These are phyloP conservation scores for Sebastes cheni DNA, from an alignment of 2,797 vertebrate species.

Conservation along the genomic window DNA sequence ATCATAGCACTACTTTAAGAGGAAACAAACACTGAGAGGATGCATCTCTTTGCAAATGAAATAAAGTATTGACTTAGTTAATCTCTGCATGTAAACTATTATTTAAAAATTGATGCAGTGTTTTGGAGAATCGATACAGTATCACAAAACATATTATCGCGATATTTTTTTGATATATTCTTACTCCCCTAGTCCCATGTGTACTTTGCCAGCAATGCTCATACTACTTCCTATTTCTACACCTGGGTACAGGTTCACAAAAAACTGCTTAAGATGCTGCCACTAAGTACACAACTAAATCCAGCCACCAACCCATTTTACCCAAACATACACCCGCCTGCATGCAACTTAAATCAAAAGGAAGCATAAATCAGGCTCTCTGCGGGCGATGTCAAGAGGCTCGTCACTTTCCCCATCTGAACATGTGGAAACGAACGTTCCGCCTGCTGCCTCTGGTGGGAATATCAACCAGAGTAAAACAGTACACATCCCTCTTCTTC, in stretches of 20 bases:
- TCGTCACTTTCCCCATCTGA: conserved; percentile 37
- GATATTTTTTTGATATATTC: no score
- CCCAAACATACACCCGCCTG: background rate
- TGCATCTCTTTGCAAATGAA: no score
- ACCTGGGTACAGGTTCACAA: background rate
- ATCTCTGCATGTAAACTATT: no score
- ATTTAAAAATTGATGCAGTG: no score
- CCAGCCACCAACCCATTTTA: background rate
- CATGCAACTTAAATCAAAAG: conserved; percentile 18
- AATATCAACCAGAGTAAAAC: conserved; percentile 33
- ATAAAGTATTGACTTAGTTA: no score
- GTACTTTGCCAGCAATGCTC: background rate
- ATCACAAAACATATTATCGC: no score
- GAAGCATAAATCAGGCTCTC: conserved; percentile 25
- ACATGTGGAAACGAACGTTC: conserved; percentile 51
- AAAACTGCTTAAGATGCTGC: background rate
- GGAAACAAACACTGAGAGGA: no score
- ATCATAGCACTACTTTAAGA: no score
- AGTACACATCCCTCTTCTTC: conserved; percentile 36
- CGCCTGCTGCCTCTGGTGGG: conserved; percentile 28
- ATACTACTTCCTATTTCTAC: background rate
- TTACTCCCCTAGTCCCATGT: no score
- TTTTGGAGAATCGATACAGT: no score
- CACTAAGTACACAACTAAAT: background rate
- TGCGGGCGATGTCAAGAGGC: conserved; percentile 27